Conservation (phyloP, 2,113 vertebrate species). For the Eleginops maclovinus region DNA sequence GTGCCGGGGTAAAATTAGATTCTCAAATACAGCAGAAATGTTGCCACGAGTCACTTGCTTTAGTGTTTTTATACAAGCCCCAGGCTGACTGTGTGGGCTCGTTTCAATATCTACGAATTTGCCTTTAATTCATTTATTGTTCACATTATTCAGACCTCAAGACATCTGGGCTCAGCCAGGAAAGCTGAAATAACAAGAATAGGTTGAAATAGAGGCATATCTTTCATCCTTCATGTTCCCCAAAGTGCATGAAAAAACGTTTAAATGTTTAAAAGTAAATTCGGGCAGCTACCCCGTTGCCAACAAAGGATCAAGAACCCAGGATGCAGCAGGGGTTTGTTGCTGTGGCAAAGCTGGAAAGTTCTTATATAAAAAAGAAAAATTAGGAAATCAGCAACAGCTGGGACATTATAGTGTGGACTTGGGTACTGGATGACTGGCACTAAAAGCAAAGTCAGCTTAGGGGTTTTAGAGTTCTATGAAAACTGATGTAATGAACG, state of each 20-base stretch:
- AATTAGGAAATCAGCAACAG: conserved; percentile 68
- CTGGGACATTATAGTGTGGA: conserved; percentile 60
- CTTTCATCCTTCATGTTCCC: conserved; percentile 28
- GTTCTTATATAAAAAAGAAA: conserved; percentile 13
- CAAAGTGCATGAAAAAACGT: conserved; percentile 20
- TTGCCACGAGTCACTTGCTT: conserved; percentile 24
- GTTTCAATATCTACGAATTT: conserved; percentile 72
- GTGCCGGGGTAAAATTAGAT: conserved; percentile 54
- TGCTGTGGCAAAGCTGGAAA: conserved; percentile 50
- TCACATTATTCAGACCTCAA: conserved; percentile 54
- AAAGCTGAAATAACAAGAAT: conserved; percentile 28
- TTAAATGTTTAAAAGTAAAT: conserved; percentile 55
- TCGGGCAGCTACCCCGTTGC: conserved; percentile 6
- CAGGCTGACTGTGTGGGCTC: conserved; percentile 49
- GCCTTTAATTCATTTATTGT: conserved; percentile 70
- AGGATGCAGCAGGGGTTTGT: conserved; percentile 45
- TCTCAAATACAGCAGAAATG: conserved; percentile 62
- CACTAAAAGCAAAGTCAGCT: conserved; percentile 35
- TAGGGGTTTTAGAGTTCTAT: conserved; percentile 11
- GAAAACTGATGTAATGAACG: conserved; percentile 10
- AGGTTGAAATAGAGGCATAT: conserved; percentile 8
- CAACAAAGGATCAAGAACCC: conserved; percentile 38
- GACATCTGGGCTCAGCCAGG: conserved; percentile 29
- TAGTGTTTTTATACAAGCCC: conserved; percentile 65
- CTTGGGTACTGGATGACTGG: conserved; percentile 46